phyloP scores from a whole-genome alignment of 2,113 vertebrate genomes.

The Paradisaea rubra region DNA sequence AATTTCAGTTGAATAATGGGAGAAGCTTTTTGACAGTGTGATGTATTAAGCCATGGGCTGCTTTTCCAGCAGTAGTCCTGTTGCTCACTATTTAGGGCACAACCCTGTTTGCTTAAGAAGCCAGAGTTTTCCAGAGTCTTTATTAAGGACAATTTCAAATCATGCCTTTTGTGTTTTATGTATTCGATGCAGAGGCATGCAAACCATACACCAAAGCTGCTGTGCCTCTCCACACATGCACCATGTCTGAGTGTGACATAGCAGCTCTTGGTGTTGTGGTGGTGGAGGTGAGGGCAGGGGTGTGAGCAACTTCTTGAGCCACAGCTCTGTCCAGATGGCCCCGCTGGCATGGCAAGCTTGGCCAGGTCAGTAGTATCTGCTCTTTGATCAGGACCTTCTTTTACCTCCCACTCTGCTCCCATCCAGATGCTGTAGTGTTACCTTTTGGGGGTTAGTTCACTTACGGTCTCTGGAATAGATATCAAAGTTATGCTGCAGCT shows the following conservation, averaged over 20 bases:
- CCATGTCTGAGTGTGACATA: accelerated
- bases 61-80: conserved; percentile 16
- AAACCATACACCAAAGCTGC: background rate
- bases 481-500: background rate
- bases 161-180: background rate
- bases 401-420: background rate
- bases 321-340: background rate
- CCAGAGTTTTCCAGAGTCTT: background rate
- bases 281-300: background rate
- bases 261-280: accelerated
- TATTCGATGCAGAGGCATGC: background rate
- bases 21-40: conserved; percentile 60
- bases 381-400: background rate
- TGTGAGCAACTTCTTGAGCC: background rate
- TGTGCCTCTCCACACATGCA: accelerated
- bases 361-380: background rate
- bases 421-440: background rate
- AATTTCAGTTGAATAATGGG: conserved; percentile 64
- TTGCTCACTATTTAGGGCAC: conserved; percentile 10
- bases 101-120: conserved; percentile 41
- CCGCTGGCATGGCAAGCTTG: background rate
- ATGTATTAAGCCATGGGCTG: conserved; percentile 44
- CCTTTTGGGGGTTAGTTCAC: background rate
- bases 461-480: background rate
- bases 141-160: background rate